These are phyloP conservation scores for Odontocerum albicorne DNA, from an alignment of 2,888 invertebrate species.

Conservation along the genomic window DNA sequence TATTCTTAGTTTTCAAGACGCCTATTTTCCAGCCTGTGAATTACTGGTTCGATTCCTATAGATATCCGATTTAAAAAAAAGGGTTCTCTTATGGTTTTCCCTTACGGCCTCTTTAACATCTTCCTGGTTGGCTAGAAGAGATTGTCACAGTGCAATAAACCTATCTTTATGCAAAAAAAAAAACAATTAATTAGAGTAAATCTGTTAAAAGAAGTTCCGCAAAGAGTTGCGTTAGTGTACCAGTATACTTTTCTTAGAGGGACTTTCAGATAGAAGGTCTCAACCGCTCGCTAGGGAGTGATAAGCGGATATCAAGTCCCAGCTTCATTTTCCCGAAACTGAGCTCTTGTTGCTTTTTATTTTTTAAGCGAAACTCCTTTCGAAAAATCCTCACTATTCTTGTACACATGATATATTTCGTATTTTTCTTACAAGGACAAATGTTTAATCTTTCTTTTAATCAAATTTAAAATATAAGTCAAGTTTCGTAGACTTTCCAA, in stretches of 20 bases:
- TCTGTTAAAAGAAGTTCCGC: neutral
- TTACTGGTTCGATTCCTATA: no score
- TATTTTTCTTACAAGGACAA: no score
- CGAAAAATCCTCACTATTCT: no score
- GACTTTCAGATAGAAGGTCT: neutral
- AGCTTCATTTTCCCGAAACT: conserved; percentile 11
- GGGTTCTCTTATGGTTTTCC: no score
- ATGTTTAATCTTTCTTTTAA: no score
- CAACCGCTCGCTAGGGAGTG: conserved; percentile 8
- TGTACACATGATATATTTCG: no score
- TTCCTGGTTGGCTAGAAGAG: neutral
- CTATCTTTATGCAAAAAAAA: neutral
- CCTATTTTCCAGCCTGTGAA: no score
- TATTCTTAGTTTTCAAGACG: no score
- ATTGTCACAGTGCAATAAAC: neutral
- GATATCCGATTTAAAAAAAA: neutral
- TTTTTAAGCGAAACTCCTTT: no score
- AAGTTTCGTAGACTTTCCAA: no score
- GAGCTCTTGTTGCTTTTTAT: neutral
- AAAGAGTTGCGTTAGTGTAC: conserved; percentile 1
- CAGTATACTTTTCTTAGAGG: neutral
- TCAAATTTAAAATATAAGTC: no score
- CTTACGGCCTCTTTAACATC: no score
- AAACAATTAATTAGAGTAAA: conserved; percentile 2
- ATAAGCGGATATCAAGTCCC: conserved; percentile 13